These are phyloP conservation scores for Paragorgia papillata DNA, from an alignment of 92 coral and sea anemone genomes.

Conservation along the genomic window DNA sequence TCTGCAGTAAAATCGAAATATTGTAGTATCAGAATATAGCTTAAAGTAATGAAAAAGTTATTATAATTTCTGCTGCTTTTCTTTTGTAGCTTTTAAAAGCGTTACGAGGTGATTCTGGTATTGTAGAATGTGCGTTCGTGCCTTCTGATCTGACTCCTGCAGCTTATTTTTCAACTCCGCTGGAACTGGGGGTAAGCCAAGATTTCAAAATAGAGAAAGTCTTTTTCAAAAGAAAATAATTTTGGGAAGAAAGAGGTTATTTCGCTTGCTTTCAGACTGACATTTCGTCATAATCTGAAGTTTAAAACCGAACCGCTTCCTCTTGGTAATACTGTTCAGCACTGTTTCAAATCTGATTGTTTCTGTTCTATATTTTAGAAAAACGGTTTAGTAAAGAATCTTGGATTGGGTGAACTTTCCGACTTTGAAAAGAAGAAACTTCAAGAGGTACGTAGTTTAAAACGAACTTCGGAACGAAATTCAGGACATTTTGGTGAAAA, in stretches of 20 bases:
- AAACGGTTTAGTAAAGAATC: constrained; percentile 80
- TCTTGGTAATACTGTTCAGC: no score
- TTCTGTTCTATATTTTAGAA: constrained; percentile 49
- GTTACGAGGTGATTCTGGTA: constrained; percentile 71
- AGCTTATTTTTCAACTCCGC: constrained; percentile 87
- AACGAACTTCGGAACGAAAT: no score
- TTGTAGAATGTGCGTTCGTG: constrained; percentile 94
- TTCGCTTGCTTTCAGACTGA: no score
- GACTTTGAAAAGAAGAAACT: constrained; percentile 79
- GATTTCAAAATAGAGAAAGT: not conserved
- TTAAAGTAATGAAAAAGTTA: no score
- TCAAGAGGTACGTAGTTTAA: constrained; percentile 70
- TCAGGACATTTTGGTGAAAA: no score
- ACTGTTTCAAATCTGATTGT: no score
- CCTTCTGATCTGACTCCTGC: constrained; percentile 82
- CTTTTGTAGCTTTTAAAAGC: constrained; percentile 81
- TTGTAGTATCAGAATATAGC: no score
- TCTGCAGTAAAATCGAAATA: no score
- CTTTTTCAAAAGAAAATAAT: no score
- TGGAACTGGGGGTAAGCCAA: constrained; percentile 86
- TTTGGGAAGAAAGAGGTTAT: no score
- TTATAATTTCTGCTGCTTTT: not conserved
- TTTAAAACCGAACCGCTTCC: no score
- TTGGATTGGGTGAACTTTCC: constrained; percentile 82
- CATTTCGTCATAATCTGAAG: no score